These are phyloP conservation scores for Neosilurus hyrtlii DNA, from an alignment of 2,797 vertebrate species.

Conservation along the genomic window DNA sequence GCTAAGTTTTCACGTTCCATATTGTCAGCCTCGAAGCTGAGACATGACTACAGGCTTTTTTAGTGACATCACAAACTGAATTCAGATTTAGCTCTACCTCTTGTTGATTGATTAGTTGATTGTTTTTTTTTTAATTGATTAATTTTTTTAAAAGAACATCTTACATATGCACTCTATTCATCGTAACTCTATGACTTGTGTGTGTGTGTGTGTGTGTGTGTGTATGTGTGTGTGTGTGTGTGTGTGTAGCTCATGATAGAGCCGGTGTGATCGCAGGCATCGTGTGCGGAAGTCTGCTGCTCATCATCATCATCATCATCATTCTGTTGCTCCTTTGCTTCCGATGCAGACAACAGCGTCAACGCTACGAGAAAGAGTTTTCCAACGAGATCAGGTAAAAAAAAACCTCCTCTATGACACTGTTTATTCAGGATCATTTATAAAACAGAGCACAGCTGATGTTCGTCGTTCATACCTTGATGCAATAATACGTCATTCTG, in stretches of 20 bases:
- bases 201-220: conserved; percentile 25
- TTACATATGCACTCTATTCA: not conserved
- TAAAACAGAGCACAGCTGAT: not conserved
- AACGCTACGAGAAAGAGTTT: conserved; percentile 71
- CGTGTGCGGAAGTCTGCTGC: conserved; percentile 77
- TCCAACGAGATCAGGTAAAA: conserved; percentile 81
- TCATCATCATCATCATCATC: conserved; percentile 73
- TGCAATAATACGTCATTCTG: not conserved
- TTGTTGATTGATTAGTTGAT: no score
- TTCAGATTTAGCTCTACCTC: no score
- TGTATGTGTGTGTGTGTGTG: conserved; percentile 23
- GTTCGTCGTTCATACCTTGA: not conserved
- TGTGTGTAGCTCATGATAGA: conserved; percentile 69
- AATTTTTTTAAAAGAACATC: no score
- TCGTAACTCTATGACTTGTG: not conserved
- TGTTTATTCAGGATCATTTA: not conserved
- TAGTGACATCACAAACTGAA: not conserved
- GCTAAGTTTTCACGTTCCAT: not conserved
- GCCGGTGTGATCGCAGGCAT: conserved; percentile 79
- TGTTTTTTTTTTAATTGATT: no score
- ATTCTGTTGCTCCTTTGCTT: conserved; percentile 75
- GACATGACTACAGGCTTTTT: not conserved
- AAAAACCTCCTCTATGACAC: not conserved
- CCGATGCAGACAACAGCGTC: conserved; percentile 75
- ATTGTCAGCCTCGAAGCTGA: no score